A percentile compares a stretch with the other conserved stretches of the same genome.
These are phyloP conservation scores for Microhierax caerulescens DNA, from an alignment of 2,797 vertebrate species.

Conservation along the genomic window DNA sequence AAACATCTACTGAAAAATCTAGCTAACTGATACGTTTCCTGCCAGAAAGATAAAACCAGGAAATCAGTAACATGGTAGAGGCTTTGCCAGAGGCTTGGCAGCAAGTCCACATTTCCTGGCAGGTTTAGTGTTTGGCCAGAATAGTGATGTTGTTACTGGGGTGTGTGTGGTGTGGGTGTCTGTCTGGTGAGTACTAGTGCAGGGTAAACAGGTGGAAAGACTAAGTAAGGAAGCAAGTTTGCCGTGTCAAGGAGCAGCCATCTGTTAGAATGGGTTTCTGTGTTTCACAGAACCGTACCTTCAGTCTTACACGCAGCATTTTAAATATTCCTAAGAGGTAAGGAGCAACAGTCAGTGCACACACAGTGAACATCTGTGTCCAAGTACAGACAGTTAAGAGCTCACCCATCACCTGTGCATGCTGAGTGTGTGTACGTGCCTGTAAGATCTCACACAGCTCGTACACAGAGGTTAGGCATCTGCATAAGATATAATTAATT, in stretches of 20 bases:
- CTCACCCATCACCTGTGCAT: not conserved
- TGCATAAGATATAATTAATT: not conserved
- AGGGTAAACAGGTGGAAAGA: not conserved
- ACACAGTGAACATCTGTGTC: not conserved
- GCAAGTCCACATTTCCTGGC: not conserved
- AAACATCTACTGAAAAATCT: not conserved
- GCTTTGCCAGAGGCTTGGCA: not conserved
- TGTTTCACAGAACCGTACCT: not conserved
- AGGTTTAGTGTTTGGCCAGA: not conserved
- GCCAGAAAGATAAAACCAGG: not conserved
- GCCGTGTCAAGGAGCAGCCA: not conserved
- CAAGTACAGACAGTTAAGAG: not conserved
- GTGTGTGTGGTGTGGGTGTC: too few species aligned
- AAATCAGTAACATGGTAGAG: not conserved
- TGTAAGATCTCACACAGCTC: not conserved
- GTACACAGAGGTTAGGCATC: not conserved
- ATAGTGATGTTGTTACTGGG: rapidly evolving
- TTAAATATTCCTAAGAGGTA: not conserved
- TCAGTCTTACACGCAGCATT: not conserved
- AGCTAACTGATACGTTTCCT: not conserved
- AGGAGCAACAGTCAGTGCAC: not conserved
- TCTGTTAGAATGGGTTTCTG: not conserved
- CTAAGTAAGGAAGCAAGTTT: not conserved
- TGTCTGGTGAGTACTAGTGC: not conserved
- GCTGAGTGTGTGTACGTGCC: not conserved